Evolutionary conservation across 2,797 vertebrate genomes (phyloP), one percentile per base, ranked within the genome.

Genomic region (Sorex maritimensis): DNA sequence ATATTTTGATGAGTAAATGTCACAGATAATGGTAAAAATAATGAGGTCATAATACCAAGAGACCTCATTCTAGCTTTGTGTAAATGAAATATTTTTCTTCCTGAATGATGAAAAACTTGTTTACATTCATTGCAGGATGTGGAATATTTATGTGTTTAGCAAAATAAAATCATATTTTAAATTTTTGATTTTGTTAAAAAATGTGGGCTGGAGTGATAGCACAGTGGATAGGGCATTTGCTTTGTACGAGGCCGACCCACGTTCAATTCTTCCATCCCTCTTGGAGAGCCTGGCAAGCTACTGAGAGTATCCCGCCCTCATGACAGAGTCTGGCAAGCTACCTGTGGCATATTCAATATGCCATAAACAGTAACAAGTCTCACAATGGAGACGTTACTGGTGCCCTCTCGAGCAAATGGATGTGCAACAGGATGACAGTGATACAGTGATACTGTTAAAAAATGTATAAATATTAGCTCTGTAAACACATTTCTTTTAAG

Each of bases 11-110:
- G 69, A 86, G 65, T 91, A 58, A 13, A 74, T 83, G 44, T 95
- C 68, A 96, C 28, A 80, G 63, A 65, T 89, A 90, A 83, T 91
- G 38, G 34, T 90, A 67, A 96, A 92, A 92, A 67, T 83, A 84
- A 90, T 77, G 65, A 93, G 74, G 46, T 77, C 77, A 75, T 83
- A 81, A 55, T 71, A 73, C 9, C 69, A 72, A 80, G 55, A 90
- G 78, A 77, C 17, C 63, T 93, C 30, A 69, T 80, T 72, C 52
- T 92, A 52, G n/a, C 15, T 85, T 55, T 58, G 46, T 79, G 71
- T 91, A 93, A 95, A 83, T 92, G 34, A 83, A 14, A 96, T 91
- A 79, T 0, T 52, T 84, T 84, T 58, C 21, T 89, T 19, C 28
- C 74, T 86, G 6, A 58, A 13, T 81, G 23, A 63, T 85, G 14